These are phyloP conservation scores for Capra hircus DNA, from an alignment of 2,113 vertebrate species.

Conservation along the genomic window DNA sequence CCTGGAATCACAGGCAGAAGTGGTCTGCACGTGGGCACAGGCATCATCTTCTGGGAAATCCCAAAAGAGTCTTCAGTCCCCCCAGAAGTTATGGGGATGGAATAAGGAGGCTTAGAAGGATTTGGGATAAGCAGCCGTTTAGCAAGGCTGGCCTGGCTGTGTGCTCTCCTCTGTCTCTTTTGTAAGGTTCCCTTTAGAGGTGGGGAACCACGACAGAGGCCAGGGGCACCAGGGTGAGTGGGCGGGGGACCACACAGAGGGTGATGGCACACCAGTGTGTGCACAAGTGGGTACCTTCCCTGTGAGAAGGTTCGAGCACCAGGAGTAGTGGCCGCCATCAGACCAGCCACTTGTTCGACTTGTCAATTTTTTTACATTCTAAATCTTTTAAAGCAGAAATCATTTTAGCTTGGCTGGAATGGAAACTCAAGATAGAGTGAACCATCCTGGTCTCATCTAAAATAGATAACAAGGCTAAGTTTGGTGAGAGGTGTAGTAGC, in stretches of 20 bases:
- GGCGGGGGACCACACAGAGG: too few species aligned
- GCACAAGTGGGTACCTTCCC: background rate
- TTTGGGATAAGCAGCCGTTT: background rate
- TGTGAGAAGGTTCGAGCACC: too few species aligned
- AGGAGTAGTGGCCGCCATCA: background rate
- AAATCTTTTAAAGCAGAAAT: conserved; percentile 4
- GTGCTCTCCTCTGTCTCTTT: background rate
- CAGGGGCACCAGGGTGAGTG: too few species aligned
- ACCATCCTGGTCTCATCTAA: conserved; percentile 13
- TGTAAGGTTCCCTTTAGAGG: background rate
- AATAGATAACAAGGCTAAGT: conserved; percentile 13
- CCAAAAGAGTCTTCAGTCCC: background rate
- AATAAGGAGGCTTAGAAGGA: background rate
- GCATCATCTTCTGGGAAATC: background rate
- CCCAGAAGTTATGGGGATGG: background rate
- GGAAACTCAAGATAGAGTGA: conserved; percentile 7
- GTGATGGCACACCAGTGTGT: rapidly evolving
- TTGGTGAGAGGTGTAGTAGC: background rate
- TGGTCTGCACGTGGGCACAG: rapidly evolving
- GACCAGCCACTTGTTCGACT: background rate
- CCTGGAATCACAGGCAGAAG: background rate
- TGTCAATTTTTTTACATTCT: background rate
- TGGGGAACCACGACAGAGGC: background rate
- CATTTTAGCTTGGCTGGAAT: background rate
- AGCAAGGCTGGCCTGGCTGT: background rate